phyloP scores from a whole-genome alignment of 2,113 vertebrate genomes.

The Leuciscus idus region DNA sequence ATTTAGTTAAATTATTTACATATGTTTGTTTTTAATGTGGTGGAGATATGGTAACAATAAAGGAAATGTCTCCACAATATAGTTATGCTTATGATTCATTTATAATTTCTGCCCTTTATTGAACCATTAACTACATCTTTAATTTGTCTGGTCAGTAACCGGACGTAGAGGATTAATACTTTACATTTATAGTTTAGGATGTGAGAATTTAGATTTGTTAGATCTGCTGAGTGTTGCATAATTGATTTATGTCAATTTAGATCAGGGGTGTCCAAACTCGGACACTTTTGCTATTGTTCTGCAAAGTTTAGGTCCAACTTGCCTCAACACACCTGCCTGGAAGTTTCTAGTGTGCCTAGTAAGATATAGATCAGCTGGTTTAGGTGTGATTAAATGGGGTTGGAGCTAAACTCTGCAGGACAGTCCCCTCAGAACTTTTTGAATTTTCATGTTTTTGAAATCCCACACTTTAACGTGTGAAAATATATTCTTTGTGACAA shows the following conservation, averaged over 20 bases:
- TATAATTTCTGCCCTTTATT: background rate
- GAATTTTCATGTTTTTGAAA: background rate
- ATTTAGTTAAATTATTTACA: background rate
- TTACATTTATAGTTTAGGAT: background rate
- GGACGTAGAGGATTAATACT: background rate
- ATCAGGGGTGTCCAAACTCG: too few relatives aligned
- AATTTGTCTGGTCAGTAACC: background rate
- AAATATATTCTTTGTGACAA: background rate
- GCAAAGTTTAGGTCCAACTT: too few relatives aligned
- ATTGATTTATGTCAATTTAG: background rate
- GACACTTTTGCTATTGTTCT: too few relatives aligned
- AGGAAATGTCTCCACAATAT: background rate
- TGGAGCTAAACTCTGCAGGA: too few relatives aligned
- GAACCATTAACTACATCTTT: background rate
- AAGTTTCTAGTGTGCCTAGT: too few relatives aligned
- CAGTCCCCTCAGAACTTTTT: background rate
- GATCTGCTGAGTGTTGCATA: background rate
- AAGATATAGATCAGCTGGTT: too few relatives aligned
- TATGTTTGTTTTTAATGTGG: background rate
- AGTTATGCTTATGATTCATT: background rate
- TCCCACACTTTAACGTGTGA: background rate
- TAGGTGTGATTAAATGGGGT: too few relatives aligned
- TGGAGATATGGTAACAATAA: background rate
- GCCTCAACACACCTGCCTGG: too few relatives aligned
- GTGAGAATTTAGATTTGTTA: background rate